Percentiles rank a stretch among this genome's conserved stretches.
These are phyloP conservation scores for Lagocephalus sceleratus DNA, from an alignment of 2,797 vertebrate species.

Conservation along the genomic window DNA sequence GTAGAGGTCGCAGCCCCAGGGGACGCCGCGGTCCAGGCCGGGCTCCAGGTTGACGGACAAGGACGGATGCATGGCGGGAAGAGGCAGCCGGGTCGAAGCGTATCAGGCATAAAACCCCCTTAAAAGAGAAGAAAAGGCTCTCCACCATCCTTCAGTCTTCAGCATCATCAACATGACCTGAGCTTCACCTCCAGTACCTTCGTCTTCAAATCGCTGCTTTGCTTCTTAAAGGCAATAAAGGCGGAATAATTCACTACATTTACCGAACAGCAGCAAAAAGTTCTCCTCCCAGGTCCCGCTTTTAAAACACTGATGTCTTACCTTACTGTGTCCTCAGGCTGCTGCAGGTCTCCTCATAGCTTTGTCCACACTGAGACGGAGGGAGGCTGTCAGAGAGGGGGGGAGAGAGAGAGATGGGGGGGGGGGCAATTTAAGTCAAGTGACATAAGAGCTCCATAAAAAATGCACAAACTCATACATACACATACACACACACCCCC, in stretches of 20 bases:
- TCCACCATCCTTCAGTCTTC: too few species aligned
- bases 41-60: constrained; percentile 66
- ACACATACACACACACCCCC: too few species aligned
- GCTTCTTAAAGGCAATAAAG: too few species aligned
- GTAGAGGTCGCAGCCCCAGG: constrained; percentile 82
- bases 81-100: not conserved
- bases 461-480: constrained; percentile 43
- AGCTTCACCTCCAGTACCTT: not conserved
- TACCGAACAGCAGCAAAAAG: not conserved
- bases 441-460: constrained; percentile 35
- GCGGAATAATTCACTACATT: not conserved
- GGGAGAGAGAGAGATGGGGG: constrained; percentile 5
- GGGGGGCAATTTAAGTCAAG: constrained; percentile 44
- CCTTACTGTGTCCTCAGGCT: constrained; percentile 34
- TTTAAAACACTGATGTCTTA: constrained; percentile 24
- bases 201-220: too few species aligned
- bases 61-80: constrained; percentile 67
- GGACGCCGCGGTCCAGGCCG: constrained; percentile 66
- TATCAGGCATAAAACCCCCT: not conserved
- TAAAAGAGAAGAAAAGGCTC: not conserved
- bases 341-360: constrained; percentile 15
- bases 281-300: not conserved
- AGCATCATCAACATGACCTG: too few species aligned
- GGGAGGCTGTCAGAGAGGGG: not conserved
- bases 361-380: constrained; percentile 12